Evolutionary conservation across 1,140 invertebrate genomes (phyloP), one percentile per base, ranked within the genome.

Genomic region (Trichonephila inaurata): DNA sequence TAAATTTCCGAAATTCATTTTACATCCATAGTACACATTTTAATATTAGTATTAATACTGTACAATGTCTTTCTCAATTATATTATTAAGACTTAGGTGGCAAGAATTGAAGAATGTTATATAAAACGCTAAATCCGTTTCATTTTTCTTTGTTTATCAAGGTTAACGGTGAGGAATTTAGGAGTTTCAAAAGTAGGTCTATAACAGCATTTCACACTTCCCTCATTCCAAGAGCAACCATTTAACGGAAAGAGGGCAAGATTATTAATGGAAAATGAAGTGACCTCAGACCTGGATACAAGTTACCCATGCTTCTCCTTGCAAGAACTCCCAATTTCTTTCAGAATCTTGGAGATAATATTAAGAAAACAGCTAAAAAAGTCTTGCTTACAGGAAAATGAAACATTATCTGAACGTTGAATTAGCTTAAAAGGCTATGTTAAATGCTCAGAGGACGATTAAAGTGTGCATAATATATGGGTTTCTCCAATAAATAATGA

Each of bases 251-350:
- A 58, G 82, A 85, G 82, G 82, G 14, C 82, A 85, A 16, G 24
- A 85, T 85, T 85, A 85, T 85, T 85, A 85, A 85, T 85, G 82
- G 24, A 24, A 85, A 85, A 60, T 24, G 51, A 58, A 60, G 51
- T 85, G 82, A 85, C 82, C 82, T 85, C 82, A 61, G 21, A 85
- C 44, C 82, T 77, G 28, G 14, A 77, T 62, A 28, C 69, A 28
- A 77, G 6, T 16, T 28, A 77, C 10, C 24, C 4, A 77, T 69
- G 66, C n/a, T 14, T 28, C 18, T 33, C 24, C 69, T 12, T 51
- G 7, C 28, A 77, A 77, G 69, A 77, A 77, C 69, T 40, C 69
- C 24, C 69, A 18, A 77, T 28, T 77, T 77, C 69, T 77, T 16
- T 28, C 28, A 33, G 18, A 18, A 40, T 77, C 5, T 18, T 69